A percentile compares a stretch with the other conserved stretches of the same genome.
phyloP scores from a whole-genome alignment of 2,888 invertebrate species.

The Tetrapedia diversipes region DNA sequence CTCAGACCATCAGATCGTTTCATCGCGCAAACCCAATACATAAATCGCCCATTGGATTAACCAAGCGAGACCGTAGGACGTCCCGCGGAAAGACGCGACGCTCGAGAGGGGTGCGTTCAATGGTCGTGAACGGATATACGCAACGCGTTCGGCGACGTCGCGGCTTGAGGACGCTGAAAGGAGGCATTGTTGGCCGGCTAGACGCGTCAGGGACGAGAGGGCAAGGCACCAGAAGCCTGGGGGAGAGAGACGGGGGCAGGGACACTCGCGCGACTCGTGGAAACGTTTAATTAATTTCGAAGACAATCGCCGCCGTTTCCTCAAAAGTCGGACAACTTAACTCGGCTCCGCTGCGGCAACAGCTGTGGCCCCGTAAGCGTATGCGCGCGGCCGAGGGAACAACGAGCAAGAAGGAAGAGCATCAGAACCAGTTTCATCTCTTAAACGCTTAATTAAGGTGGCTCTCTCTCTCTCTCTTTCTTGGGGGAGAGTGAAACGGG shows the following conservation, averaged over 20 bases:
- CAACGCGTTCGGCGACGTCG: background rate
- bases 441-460: conserved; percentile 83
- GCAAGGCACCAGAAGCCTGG: background rate
- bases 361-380: conserved; percentile 64
- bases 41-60: conserved; percentile 28
- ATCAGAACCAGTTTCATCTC: conserved; percentile 81
- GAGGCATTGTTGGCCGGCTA: conserved; percentile 43
- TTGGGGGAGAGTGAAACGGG: conserved; percentile 68
- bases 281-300: conserved; percentile 63
- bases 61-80: background rate
- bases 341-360: conserved; percentile 42
- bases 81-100: background rate
- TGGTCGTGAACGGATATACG: background rate
- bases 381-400: conserved; percentile 60
- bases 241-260: background rate
- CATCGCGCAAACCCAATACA: conserved; percentile 29
- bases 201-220: conserved; percentile 1
- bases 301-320: conserved; percentile 59
- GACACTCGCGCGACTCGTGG: conserved; percentile 26
- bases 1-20: too few species aligned
- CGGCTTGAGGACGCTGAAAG: conserved; percentile 12
- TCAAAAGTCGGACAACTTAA: conserved; percentile 59
- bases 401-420: conserved; percentile 61
- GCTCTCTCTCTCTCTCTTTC: conserved; percentile 48
- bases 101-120: background rate